Conservation (phyloP, 2,797 vertebrate genomes). For the Pseudochromis fuscus region DNA sequence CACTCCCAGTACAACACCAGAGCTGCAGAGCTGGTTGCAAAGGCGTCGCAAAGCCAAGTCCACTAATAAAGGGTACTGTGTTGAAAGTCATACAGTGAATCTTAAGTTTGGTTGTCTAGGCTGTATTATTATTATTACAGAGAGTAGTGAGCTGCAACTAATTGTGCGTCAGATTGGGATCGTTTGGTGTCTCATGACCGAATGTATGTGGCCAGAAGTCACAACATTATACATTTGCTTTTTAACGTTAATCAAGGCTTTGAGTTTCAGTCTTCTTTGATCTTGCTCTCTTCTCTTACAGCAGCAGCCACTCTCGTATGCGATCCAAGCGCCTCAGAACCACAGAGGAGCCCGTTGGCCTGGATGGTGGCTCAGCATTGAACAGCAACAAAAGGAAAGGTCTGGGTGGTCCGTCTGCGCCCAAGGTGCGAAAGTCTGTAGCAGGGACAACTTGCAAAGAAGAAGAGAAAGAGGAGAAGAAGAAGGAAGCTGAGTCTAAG, state of each 20-base stretch:
- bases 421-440: constrained; percentile 84
- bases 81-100: neutral
- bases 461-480: constrained; percentile 69
- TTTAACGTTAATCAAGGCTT: constrained; percentile 12
- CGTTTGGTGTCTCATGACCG: neutral
- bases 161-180: neutral
- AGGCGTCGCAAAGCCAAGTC: constrained; percentile 85
- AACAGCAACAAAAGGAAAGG: constrained; percentile 72
- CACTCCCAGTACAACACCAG: constrained; percentile 91
- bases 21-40: constrained; percentile 91
- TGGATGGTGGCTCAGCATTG: constrained; percentile 71
- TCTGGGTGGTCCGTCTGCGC: constrained; percentile 63
- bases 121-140: neutral
- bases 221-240: constrained; percentile 55
- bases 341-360: constrained; percentile 82
- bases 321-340: constrained; percentile 92
- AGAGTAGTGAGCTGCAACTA: neutral
- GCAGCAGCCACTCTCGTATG: constrained; percentile 86
- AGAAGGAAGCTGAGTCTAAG: constrained; percentile 75
- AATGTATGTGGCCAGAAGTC: constrained; percentile 9
- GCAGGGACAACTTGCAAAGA: constrained; percentile 58
- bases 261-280: constrained; percentile 11
- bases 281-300: constrained; percentile 30
- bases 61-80: constrained; percentile 82
- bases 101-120: neutral